These are phyloP conservation scores for Pundamilia nyererei DNA, from an alignment of 2,113 vertebrate species.

Conservation along the genomic window DNA sequence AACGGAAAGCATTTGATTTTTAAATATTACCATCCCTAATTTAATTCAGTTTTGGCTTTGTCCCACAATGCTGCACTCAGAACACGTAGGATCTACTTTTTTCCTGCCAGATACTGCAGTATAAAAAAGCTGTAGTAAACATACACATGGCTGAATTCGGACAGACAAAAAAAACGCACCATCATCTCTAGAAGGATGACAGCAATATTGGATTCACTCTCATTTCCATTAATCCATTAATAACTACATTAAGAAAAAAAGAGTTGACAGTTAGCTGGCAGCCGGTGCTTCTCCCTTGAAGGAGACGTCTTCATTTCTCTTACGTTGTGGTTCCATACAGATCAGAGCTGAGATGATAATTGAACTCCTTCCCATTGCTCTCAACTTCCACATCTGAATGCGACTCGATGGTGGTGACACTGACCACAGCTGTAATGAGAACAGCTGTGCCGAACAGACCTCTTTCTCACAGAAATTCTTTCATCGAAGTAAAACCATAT, in stretches of 20 bases:
- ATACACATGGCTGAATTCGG: neutral
- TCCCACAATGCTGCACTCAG: neutral
- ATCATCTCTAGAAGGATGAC: neutral
- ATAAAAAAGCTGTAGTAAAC: neutral
- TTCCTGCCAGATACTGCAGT: neutral
- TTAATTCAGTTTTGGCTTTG: neutral
- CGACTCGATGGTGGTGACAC: conserved; percentile 16
- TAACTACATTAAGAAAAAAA: neutral
- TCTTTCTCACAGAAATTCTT: neutral
- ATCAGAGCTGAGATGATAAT: conserved; percentile 9
- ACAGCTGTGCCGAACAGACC: conserved; percentile 22
- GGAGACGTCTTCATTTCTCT: neutral
- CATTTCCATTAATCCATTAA: neutral
- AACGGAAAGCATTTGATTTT: neutral
- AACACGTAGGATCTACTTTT: neutral
- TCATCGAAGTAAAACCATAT: conserved; percentile 31
- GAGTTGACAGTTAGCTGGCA: neutral
- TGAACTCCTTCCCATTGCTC: conserved; percentile 28
- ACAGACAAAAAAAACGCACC: neutral
- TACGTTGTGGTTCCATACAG: neutral
- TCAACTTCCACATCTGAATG: conserved; percentile 33
- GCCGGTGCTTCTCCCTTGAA: neutral
- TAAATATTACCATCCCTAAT: neutral
- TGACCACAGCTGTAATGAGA: conserved; percentile 43
- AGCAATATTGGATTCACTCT: neutral